These are phyloP conservation scores for Planiliza haematocheilus DNA, from an alignment of 2,113 vertebrate genomes.

Conservation along the genomic window DNA sequence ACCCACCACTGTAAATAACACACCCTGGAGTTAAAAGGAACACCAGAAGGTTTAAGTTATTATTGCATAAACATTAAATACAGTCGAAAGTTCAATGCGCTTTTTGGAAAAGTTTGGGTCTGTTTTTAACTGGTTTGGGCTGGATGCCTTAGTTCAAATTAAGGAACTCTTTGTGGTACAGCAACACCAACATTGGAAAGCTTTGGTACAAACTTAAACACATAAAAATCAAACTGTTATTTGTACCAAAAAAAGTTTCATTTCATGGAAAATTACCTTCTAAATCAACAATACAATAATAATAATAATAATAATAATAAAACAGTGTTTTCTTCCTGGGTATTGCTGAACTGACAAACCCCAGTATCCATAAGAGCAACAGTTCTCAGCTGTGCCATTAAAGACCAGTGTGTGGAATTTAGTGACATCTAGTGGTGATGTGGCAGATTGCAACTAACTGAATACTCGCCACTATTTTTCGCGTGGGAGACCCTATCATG, in stretches of 20 bases:
- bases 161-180: background rate
- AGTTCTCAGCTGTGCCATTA: background rate
- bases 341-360: background rate
- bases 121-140: background rate
- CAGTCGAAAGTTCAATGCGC: too few relatives aligned
- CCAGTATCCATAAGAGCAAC: background rate
- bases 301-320: too few relatives aligned
- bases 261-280: background rate
- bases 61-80: too few relatives aligned
- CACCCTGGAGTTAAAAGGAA: background rate
- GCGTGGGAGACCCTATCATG: too few relatives aligned
- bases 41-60: too few relatives aligned
- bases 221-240: constrained; percentile 1
- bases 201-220: background rate
- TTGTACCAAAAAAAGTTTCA: background rate
- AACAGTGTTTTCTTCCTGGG: constrained; percentile 4
- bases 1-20: too few relatives aligned
- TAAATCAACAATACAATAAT: background rate
- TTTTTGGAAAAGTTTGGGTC: background rate
- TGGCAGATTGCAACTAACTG: too few relatives aligned
- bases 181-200: background rate
- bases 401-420: background rate
- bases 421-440: too few relatives aligned
- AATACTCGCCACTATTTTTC: too few relatives aligned
- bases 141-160: background rate